Conservation (phyloP, 2,797 vertebrate genomes). For the Enteromius trimaculatus region DNA sequence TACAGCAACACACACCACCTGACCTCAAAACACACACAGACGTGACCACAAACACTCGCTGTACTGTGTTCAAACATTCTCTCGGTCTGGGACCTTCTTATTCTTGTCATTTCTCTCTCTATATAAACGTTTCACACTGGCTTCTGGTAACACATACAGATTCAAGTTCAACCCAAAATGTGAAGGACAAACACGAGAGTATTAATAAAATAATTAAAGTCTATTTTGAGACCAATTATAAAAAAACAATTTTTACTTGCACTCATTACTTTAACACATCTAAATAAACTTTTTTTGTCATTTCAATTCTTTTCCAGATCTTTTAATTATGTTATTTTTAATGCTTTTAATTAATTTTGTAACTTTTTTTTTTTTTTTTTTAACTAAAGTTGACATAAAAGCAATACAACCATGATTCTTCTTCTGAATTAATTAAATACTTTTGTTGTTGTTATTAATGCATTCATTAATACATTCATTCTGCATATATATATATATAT, state of each 20-base stretch:
- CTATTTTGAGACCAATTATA: neutral
- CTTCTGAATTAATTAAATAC: neutral
- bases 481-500: neutral
- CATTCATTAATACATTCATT: neutral
- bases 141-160: neutral
- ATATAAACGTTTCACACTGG: neutral
- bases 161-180: neutral
- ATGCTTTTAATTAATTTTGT: neutral
- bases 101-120: neutral
- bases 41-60: neutral
- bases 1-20: constrained; percentile 74
- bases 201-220: neutral
- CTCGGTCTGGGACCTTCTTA: neutral
- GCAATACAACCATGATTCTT: neutral
- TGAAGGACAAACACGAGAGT: neutral
- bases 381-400: neutral
- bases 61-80: neutral
- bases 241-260: neutral
- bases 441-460: neutral
- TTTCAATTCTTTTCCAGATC: neutral
- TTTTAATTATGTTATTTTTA: neutral
- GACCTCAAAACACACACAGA: constrained; percentile 59
- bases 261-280: neutral
- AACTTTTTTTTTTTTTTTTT: no score
- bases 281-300: neutral